A percentile compares a stretch with the other conserved stretches of the same genome.
Conservation (phyloP, 2,113 vertebrate genomes). For the Ardeotis arabs region DNA sequence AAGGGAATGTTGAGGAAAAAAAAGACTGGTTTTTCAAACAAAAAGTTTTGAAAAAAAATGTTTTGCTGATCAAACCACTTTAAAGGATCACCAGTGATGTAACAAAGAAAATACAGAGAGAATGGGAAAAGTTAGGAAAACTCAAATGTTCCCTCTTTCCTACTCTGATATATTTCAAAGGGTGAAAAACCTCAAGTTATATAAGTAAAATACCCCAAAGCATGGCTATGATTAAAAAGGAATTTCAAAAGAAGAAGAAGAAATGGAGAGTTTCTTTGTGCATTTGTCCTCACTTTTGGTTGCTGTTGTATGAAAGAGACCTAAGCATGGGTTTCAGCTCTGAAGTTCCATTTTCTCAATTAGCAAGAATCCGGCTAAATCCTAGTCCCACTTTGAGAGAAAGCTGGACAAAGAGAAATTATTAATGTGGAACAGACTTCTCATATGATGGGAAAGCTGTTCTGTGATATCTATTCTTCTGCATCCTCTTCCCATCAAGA, state of each 20-base stretch:
- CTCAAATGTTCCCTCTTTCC: background rate
- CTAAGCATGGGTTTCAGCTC: background rate
- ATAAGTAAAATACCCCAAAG: conserved; percentile 10
- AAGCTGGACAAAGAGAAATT: background rate
- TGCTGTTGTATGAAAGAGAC: background rate
- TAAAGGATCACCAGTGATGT: background rate
- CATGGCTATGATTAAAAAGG: conserved; percentile 17
- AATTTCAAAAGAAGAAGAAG: background rate
- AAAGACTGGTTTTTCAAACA: background rate
- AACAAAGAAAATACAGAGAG: conserved; percentile 28
- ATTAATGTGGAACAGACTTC: background rate
- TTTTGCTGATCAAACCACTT: conserved; percentile 37
- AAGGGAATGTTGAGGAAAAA: background rate
- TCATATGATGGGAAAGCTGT: background rate
- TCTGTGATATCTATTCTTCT: background rate
- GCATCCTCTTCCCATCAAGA: background rate
- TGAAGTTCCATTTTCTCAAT: background rate
- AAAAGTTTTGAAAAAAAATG: background rate
- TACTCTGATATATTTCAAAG: background rate
- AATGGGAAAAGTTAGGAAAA: background rate
- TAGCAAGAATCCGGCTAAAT: background rate
- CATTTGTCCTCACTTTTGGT: background rate
- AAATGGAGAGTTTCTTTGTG: background rate
- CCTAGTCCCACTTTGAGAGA: background rate
- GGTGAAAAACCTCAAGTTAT: conserved; percentile 15